These are phyloP conservation scores for Leistus spinibarbis DNA, from an alignment of 2,888 invertebrate genomes.

Conservation along the genomic window DNA sequence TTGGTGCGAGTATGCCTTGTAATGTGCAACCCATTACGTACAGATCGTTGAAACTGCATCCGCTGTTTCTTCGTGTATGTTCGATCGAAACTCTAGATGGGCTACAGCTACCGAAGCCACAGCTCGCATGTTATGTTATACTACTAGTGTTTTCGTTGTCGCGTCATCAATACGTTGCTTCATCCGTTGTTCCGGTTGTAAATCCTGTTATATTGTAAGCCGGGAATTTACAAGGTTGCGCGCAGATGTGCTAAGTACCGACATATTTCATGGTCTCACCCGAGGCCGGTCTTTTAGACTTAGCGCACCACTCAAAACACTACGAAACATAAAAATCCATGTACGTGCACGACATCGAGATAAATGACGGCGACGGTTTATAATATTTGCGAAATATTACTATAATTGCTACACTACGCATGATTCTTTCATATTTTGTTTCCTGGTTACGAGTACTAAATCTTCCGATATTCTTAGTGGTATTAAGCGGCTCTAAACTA, in stretches of 20 bases:
- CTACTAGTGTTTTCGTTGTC: not conserved
- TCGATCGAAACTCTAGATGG: not conserved
- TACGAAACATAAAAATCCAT: not conserved
- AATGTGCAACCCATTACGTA: not conserved
- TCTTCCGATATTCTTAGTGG: too few species aligned
- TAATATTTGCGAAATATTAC: slow-evolving; percentile 20
- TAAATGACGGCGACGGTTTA: slow-evolving; percentile 5
- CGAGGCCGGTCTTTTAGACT: not conserved
- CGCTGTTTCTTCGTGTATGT: too few species aligned
- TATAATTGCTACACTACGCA: slow-evolving; percentile 5
- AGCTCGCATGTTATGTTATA: not conserved
- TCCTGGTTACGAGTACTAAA: slow-evolving; percentile 9
- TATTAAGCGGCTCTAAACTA: too few species aligned
- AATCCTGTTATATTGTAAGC: slow-evolving; percentile 17
- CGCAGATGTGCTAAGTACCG: slow-evolving; percentile 15
- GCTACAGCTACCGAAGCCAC: too few species aligned
- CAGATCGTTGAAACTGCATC: not conserved
- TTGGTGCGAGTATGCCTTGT: not conserved
- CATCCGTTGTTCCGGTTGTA: not conserved
- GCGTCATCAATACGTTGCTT: not conserved
- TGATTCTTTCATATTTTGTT: not conserved
- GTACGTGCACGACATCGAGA: not conserved
- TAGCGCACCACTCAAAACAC: not conserved
- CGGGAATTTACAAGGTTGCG: slow-evolving; percentile 8
- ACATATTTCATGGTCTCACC: slow-evolving; percentile 9